These are phyloP conservation scores for Hedya salicella DNA, from an alignment of 2,888 invertebrate species.

Conservation along the genomic window DNA sequence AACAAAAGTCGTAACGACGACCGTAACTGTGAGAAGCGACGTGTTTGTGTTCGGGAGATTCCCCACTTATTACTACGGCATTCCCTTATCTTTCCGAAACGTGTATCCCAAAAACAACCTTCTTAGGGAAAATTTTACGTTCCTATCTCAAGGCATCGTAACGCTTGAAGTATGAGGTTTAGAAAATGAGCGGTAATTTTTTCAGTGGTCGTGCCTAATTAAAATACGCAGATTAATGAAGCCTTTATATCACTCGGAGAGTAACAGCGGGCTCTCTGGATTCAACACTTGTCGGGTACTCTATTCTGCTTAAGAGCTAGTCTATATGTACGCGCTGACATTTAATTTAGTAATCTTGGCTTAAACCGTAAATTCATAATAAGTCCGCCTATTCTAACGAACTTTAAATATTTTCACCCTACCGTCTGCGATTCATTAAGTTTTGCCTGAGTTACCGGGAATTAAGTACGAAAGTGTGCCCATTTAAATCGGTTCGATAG, in stretches of 20 bases:
- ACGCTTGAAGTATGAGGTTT: conserved; percentile 6
- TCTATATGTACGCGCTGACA: no score
- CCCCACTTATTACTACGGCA: conserved; percentile 3
- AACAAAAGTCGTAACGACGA: conserved; percentile 37
- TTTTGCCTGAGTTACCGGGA: no score
- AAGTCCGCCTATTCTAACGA: no score
- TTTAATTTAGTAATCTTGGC: no score
- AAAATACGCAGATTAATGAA: conserved; percentile 38
- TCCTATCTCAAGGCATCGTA: background rate
- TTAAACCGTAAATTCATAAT: no score
- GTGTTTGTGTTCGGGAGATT: conserved; percentile 29
- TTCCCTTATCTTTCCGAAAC: background rate
- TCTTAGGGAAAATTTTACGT: background rate
- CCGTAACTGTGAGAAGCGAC: conserved; percentile 27
- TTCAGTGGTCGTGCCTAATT: conserved; percentile 39
- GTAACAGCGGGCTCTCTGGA: conserved; percentile 9
- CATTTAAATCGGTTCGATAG: no score
- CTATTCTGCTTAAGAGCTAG: no score
- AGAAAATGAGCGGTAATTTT: conserved; percentile 17
- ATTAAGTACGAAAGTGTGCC: no score
- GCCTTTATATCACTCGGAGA: conserved; percentile 28
- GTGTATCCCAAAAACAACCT: background rate
- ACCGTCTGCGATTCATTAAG: no score
- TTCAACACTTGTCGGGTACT: background rate
- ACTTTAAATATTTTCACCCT: no score